Base-by-base conservation (phyloP, 92 coral and sea anemone species). In the Bergia sp. region DNA sequence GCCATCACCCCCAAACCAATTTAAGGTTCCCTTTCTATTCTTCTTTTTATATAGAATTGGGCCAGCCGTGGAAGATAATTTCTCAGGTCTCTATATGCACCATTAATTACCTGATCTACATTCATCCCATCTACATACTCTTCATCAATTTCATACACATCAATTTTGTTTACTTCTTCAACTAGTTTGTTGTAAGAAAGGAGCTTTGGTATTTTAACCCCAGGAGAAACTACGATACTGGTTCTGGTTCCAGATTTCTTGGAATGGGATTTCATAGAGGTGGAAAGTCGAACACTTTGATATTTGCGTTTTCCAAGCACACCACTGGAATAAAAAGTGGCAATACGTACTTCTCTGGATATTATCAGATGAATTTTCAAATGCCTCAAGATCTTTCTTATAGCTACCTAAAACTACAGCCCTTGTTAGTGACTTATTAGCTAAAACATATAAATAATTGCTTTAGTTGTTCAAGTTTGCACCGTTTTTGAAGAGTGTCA, bases 241-340 rank as follows among this genome's bases (percentile, higher is more conserved):
- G 69, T 91, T 89, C 81, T 91, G 73, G 76, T 77, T n/a, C 92
- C 92, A 12, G 18, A 78, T 42, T 77, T 88, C 5, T 29, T 37
- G 39, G 64, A 55, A 88, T 57, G 18, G 44, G 92, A 86, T 74
- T 89, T 82, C 90, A 93, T 91, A 65, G 96, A 93, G 23, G 79
- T 90, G 4, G 83, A 89, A 47, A 89, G 84, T 77, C 92, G 61
- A 11, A 83, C 87, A 86, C 89, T 83, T 90, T 86, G 75, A 81
- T 93, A 91, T 86, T 89, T 93, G 36, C 94, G 21, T 77, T 93
- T 91, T 44, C 96, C 93, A 82, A 93, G 71, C 47, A 93, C 92
- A 55, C 93, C 93, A 77, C 86, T 80, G 20, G 90, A 79, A 88
- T 91, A 91, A 80, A 21, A 93, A 72, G 93, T 72, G 57, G 92